Evolutionary conservation across 2,113 vertebrate species (phyloP).

Genomic region (Ptilonorhynchus violaceus): DNA sequence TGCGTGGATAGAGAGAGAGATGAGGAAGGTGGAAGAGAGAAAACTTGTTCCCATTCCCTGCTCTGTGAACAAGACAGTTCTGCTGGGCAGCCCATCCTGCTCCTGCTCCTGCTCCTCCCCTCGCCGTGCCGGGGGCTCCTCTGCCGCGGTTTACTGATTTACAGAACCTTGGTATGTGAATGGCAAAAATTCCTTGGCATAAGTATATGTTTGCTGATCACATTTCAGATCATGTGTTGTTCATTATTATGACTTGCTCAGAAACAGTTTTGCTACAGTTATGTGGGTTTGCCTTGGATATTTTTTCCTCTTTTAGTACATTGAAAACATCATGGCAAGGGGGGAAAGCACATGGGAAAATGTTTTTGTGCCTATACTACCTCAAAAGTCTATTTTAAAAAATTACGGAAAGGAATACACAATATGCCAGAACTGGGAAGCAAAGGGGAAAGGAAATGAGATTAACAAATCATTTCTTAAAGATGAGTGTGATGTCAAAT

Average conservation of each 20-base stretch:
- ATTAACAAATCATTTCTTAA: conserved; percentile 31
- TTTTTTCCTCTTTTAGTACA: conserved; percentile 63
- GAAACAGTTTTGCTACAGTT: conserved; percentile 78
- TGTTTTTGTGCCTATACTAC: conserved; percentile 42
- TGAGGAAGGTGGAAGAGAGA: not conserved
- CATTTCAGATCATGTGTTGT: conserved; percentile 84
- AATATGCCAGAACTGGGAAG: not conserved
- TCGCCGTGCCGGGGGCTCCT: conserved; percentile 15
- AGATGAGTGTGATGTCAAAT: not conserved
- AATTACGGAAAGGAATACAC: not conserved
- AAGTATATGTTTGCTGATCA: conserved; percentile 80
- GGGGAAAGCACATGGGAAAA: not conserved
- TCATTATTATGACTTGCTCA: conserved; percentile 82
- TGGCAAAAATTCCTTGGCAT: conserved; percentile 78
- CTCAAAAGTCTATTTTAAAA: conserved; percentile 39
- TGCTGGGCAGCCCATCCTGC: not conserved
- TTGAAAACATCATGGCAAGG: conserved; percentile 45
- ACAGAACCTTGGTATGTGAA: conserved; percentile 75
- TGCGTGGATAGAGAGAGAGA: fast-evolving
- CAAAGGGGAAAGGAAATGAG: not conserved
- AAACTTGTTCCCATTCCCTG: not conserved
- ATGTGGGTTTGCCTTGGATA: conserved; percentile 68
- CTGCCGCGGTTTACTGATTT: conserved; percentile 71
- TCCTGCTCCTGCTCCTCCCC: conserved; percentile 20
- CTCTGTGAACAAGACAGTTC: not conserved